Evolutionary conservation across 2,888 invertebrate genomes (phyloP), one percentile per base, ranked within the genome.

Genomic region (Iphiclides podalirius): DNA sequence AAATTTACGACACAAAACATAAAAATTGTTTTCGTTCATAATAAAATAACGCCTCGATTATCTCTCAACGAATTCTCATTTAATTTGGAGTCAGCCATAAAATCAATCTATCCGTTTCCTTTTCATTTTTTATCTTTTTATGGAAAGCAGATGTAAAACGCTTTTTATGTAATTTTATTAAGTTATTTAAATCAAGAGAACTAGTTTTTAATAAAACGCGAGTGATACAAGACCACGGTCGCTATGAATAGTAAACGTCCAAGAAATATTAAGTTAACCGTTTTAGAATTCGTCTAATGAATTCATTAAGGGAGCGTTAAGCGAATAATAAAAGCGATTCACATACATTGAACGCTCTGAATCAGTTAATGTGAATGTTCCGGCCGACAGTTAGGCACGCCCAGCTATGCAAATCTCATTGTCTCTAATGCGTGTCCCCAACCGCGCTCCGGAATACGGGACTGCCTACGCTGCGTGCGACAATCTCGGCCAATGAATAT

Each of bases 391-490:
- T 75, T 77, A 72, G 79, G 63, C 72, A 78, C 86, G 85, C 85
- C 86, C 80, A 63, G 68, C 66, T 80, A 86, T 87, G 86, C 80
- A 80, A 86, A 88, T 86, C 71, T 75, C 81, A 84, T 87, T 84
- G 85, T 88, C 78, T 82, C 74, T 82, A 79, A 84, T 81, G 79
- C 78, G 72, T 72, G 77, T 66, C 69, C 61, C 71, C 36, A 64
- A 67, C 74, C 75, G 75, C 78, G 75, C 78, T 77, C 78, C 67
- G 70, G 68, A 70, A 66, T 61, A 64, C 66, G 67, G 63, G 56
- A 67, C 67, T 67, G 75, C 83, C 82, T 79, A 83, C 83, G 79
- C 81, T 70, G 58, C 65, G 70, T 70, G 58, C 65, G 70, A 74
- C 75, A 75, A 77, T 79, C 73, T 72, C 66, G 64, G 56, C 64